A percentile compares a stretch with the other conserved stretches of the same genome.
These are phyloP conservation scores for Upupa epops DNA, from an alignment of 2,113 vertebrate species.

Conservation along the genomic window DNA sequence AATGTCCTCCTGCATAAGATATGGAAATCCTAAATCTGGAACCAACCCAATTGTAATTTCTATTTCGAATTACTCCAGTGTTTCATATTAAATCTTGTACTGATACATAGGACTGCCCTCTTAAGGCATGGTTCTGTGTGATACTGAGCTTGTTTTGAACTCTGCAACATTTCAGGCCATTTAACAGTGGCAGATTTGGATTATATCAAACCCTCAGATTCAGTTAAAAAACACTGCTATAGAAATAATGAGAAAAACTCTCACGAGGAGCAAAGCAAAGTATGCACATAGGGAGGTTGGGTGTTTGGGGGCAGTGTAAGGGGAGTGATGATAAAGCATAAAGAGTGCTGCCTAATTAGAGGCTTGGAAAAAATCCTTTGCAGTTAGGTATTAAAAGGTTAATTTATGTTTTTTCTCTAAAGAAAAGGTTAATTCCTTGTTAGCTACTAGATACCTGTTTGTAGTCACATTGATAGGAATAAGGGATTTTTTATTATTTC, in stretches of 20 bases:
- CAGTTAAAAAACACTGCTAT: background rate
- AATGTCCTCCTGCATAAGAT: background rate
- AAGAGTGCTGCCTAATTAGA: background rate
- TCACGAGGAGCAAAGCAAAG: rapidly evolving
- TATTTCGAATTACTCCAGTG: background rate
- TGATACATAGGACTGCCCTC: background rate
- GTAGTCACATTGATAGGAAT: background rate
- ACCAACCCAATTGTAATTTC: background rate
- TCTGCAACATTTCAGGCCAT: background rate
- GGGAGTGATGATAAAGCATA: background rate
- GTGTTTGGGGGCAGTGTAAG: background rate
- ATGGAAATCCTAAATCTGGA: background rate
- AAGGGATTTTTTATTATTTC: background rate
- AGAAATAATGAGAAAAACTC: background rate
- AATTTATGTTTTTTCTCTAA: background rate
- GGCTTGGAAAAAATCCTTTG: background rate
- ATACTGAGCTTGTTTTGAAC: background rate
- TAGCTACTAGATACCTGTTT: background rate
- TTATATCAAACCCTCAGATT: background rate
- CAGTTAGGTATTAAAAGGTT: background rate
- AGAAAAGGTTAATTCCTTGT: background rate
- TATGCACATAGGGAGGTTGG: background rate
- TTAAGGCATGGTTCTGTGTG: background rate
- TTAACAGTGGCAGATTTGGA: background rate
- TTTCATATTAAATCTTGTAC: background rate